phyloP scores from a whole-genome alignment of 2,888 invertebrate species.

The Calameuta idolon region DNA sequence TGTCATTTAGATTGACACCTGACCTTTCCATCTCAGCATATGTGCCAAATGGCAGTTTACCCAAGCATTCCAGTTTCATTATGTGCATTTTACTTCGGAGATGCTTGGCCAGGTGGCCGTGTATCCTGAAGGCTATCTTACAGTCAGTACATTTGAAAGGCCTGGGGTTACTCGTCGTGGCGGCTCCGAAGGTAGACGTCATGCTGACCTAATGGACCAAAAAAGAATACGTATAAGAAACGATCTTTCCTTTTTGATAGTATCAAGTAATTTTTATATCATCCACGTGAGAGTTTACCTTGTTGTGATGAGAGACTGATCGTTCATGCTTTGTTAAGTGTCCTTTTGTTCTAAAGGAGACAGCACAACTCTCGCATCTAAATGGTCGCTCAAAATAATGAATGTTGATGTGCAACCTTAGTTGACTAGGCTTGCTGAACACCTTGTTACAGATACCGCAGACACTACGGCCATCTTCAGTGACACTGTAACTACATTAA shows the following conservation, averaged over 20 bases:
- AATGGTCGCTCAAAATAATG: slow-evolving; percentile 95
- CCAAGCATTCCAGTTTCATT: slow-evolving; percentile 91
- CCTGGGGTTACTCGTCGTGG: slow-evolving; percentile 89
- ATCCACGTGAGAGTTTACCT: slow-evolving; percentile 70
- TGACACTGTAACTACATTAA: slow-evolving; percentile 65
- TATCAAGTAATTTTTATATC: not conserved
- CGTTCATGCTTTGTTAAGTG: slow-evolving; percentile 94
- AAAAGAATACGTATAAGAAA: not conserved
- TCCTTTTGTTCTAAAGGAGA: slow-evolving; percentile 89
- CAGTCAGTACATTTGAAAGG: slow-evolving; percentile 97
- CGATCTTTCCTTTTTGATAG: not conserved
- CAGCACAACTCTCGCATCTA: slow-evolving; percentile 90
- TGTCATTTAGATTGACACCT: slow-evolving; percentile 90
- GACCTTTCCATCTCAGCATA: slow-evolving; percentile 94
- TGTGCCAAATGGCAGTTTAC: slow-evolving; percentile 93
- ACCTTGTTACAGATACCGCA: slow-evolving; percentile 91
- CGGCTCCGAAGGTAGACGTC: slow-evolving; percentile 86
- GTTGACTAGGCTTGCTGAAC: slow-evolving; percentile 91
- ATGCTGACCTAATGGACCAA: slow-evolving; percentile 72
- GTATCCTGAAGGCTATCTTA: slow-evolving; percentile 95
- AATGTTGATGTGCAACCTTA: slow-evolving; percentile 92
- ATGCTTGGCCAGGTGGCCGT: slow-evolving; percentile 97
- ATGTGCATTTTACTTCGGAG: slow-evolving; percentile 96
- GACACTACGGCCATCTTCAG: slow-evolving; percentile 81
- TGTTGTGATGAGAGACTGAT: slow-evolving; percentile 91